Percentiles rank a stretch among this genome's conserved stretches.
phyloP scores from a whole-genome alignment of 2,888 invertebrate genomes.

The Clivina fossor region DNA sequence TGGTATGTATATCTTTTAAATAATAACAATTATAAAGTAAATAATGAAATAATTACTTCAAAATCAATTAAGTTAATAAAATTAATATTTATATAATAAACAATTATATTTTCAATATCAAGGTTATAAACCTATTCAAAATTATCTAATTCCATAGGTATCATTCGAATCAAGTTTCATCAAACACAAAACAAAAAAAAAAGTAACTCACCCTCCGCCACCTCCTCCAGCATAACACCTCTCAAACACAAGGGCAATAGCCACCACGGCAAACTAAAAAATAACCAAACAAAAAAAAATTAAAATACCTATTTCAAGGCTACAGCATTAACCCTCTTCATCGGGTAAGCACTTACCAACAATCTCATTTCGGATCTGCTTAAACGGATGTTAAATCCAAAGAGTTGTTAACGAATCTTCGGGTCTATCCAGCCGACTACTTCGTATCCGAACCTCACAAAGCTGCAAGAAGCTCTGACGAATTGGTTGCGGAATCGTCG shows the following conservation, averaged over 20 bases:
- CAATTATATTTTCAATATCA: conserved; percentile 18
- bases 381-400: not conserved
- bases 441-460: conserved; percentile 10
- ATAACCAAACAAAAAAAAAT: conserved; percentile 38
- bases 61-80: too few relatives aligned
- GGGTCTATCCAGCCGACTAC: too few relatives aligned
- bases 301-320: not conserved
- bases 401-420: too few relatives aligned
- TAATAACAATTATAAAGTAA: too few relatives aligned
- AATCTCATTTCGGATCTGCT: not conserved
- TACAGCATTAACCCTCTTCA: not conserved
- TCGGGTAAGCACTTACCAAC: conserved; percentile 37
- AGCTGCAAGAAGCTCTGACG: conserved; percentile 11
- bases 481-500: not conserved
- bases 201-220: conserved; percentile 53
- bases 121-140: too few relatives aligned
- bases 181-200: not conserved
- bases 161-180: conserved; percentile 9
- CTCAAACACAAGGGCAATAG: conserved; percentile 51
- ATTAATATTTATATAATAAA: too few relatives aligned
- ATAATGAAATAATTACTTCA: too few relatives aligned
- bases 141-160: not conserved
- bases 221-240: conserved; percentile 50
- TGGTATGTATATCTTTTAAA: too few relatives aligned
- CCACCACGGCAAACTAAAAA: conserved; percentile 47